Evolutionary conservation across 2,797 vertebrate species (phyloP).

Genomic region (Protonibea diacanthus): DNA sequence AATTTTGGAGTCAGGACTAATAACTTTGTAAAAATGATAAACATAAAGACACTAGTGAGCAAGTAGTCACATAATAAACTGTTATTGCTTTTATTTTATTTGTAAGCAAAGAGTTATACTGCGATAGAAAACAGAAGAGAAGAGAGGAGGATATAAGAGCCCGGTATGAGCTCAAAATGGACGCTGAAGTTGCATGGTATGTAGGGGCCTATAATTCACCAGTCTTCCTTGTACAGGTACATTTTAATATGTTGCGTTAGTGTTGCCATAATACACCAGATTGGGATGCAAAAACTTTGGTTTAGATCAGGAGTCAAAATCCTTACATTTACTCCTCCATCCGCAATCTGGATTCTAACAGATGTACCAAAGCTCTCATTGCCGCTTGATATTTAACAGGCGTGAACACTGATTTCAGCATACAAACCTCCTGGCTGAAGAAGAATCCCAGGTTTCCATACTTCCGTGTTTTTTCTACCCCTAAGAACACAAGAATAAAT

Average conservation of each 20-base stretch:
- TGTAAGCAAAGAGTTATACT: background rate
- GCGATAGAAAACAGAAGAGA: background rate
- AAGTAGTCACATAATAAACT: background rate
- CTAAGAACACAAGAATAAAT: conserved; percentile 80
- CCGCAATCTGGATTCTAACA: background rate
- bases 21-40: background rate
- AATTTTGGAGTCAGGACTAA: background rate
- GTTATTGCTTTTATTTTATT: background rate
- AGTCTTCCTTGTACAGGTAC: background rate
- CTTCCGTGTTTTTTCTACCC: background rate
- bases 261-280: background rate
- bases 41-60: background rate
- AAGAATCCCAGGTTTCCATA: conserved; percentile 53
- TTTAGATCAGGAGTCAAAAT: background rate
- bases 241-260: background rate
- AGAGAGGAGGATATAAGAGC: too few relatives aligned
- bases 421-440: conserved; percentile 82
- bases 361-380: background rate
- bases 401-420: conserved; percentile 3
- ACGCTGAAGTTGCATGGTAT: background rate
- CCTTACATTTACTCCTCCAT: background rate
- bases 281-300: background rate
- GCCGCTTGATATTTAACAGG: background rate
- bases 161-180: conserved; percentile 1
- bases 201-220: background rate